Base-by-base conservation (phyloP, 2,888 invertebrate species). In the Pheosia gnoma region DNA sequence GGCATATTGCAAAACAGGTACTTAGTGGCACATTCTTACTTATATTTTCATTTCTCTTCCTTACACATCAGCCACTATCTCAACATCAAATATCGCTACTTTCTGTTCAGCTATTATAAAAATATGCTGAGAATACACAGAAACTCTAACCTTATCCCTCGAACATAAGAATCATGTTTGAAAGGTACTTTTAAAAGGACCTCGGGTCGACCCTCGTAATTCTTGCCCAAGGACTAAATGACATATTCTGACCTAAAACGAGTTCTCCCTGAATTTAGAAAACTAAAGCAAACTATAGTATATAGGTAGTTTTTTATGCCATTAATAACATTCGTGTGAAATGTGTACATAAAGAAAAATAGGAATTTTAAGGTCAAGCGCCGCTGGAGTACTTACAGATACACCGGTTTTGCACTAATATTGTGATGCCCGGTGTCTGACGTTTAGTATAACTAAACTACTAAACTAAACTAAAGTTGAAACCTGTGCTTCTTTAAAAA, bases 201-300 rank as follows among this genome's bases (percentile, higher is more conserved):
- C 60, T 58, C 54, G 60, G 66, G 45, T 58, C 71, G 63, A 79
- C 83, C 81, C 77, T 81, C 81, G 78, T 83, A 81, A 82, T 82
- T 83, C 73, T 74, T 67, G 60, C 58, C 65, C 71, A 75, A 82
- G 80, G 82, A 76, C 81, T 77, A 77, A 84, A 81, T 79, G 79
- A 77, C 78, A 79, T 73, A 75, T 78, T 81, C 76, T 65, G 68
- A 68, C 70, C 72, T 72, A 68, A 75, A 80, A 77, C 73, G 72
- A 75, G 75, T 82, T 71, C 72, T 67, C 74, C 71, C 59, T 65
- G 69, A 76, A 79, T 80, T 77, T 80, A 71, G 66, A 69, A 78
- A 83, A 81, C 77, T 81, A 76, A 72, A 77, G 4, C 59, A 68
- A 77, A 77, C 71, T 78, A 74, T 72, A 25, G 25, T 25, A 25